These are phyloP conservation scores for Danionella dracula DNA, from an alignment of 2,797 vertebrate genomes.

Conservation along the genomic window DNA sequence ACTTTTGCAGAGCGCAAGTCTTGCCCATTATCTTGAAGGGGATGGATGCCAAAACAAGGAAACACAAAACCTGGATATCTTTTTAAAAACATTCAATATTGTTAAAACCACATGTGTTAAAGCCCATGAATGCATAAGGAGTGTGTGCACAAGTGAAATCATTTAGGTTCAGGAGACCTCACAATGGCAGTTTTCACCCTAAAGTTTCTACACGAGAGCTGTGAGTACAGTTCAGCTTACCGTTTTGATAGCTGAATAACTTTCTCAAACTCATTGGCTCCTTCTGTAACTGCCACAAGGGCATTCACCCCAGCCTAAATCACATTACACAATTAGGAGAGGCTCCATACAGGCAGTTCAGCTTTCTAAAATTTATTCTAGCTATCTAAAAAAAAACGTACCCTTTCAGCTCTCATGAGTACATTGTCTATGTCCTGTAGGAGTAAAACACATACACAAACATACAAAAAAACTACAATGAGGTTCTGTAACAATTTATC, in stretches of 20 bases:
- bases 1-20: conserved; percentile 35
- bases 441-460: background rate
- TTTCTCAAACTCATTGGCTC: conserved; percentile 59
- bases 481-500: too few species aligned
- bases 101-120: background rate
- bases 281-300: conserved; percentile 62
- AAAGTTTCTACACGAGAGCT: background rate
- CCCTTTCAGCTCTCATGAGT: conserved; percentile 49
- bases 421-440: conserved; percentile 50
- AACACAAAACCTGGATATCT: conserved; percentile 57
- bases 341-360: background rate
- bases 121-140: background rate
- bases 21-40: conserved; percentile 25
- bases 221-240: conserved; percentile 35
- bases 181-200: background rate
- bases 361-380: background rate
- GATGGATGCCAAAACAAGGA: conserved; percentile 54
- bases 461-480: too few species aligned
- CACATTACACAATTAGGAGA: conserved; percentile 1
- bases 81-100: conserved; percentile 22
- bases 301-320: conserved; percentile 52
- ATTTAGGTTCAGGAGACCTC: background rate
- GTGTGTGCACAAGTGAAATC: background rate
- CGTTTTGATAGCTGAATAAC: conserved; percentile 57
- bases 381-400: conserved; percentile 29